Conservation (phyloP, 1,140 invertebrate species). For the Cotesia glomerata region DNA sequence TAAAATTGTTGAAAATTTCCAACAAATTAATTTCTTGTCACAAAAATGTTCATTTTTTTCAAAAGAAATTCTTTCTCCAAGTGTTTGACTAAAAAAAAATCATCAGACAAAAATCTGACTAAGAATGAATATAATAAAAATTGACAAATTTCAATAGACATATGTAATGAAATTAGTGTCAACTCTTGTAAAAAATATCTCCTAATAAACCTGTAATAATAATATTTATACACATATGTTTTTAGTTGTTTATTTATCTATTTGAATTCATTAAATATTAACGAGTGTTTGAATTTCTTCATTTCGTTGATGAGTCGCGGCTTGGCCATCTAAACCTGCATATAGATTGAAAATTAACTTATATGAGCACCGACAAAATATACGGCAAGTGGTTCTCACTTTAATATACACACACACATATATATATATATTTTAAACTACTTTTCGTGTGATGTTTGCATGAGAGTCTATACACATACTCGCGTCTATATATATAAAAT, state of each 20-base stretch:
- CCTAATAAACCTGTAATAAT: neutral
- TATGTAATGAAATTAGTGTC: neutral
- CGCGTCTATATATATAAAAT: too few relatives aligned
- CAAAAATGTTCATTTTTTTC: too few relatives aligned
- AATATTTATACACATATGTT: neutral
- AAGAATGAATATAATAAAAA: neutral
- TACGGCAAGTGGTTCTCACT: slow-evolving; percentile 38
- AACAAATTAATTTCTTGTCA: too few relatives aligned
- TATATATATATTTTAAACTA: neutral
- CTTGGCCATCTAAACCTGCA: slow-evolving; percentile 58
- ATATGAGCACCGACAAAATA: slow-evolving; percentile 63
- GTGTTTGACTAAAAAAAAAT: too few relatives aligned
- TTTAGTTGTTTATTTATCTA: neutral
- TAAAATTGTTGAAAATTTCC: too few relatives aligned
- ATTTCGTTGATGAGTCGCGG: slow-evolving; percentile 61
- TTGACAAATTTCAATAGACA: neutral
- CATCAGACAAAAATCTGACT: too few relatives aligned
- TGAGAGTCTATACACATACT: too few relatives aligned
- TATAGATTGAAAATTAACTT: slow-evolving; percentile 67
- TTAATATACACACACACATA: slow-evolving; percentile 2
- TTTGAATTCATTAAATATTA: slow-evolving; percentile 62
- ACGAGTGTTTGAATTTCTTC: slow-evolving; percentile 64
- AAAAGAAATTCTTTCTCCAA: too few relatives aligned
- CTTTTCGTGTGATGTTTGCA: neutral
- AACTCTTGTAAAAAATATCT: neutral